Evolutionary conservation across 2,888 invertebrate genomes (phyloP), one percentile per base, ranked within the genome.

Genomic region (Hypercompe scribonia): DNA sequence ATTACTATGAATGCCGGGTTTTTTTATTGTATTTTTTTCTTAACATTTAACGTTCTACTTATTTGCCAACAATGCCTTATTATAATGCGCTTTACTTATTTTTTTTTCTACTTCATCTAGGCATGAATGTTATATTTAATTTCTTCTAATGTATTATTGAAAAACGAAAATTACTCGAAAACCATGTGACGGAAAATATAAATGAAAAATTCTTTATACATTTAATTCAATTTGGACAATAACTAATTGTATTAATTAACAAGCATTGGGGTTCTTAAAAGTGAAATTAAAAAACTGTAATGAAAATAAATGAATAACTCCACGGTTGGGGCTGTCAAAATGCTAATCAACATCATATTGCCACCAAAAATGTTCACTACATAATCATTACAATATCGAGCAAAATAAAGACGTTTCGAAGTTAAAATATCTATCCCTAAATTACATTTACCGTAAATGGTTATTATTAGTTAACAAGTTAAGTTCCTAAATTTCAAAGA

Each of bases 391-490:
- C n/a, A n/a, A n/a, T 46, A n/a, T 39, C 39, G 34, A 31, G 42
- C 7, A 31, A 65, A 69, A 65, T 54, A 33, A 66, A 73, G 34
- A 36, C 28, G 0, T 68, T 28, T 46, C 5, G 21, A 28, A 64
- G 28, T 71, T 73, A 39, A 54, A 74, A 76, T 83, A 84, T 81
- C 78, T 84, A 82, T 72, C 73, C 21, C 58, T 61, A 39, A 78
- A 74, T 78, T 75, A 75, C 33, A 78, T 46, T 75, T 78, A 67
- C 70, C 67, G 42, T 74, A 77, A 78, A 76, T 77, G 74, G 81
- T 79, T 69, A 78, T 76, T 74, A 70, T 75, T 71, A 78, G 76
- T 77, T 90, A 79, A 87, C 87, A 88, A 83, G 84, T 87, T 84
- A 86, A 81, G 79, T 84, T 84, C 86, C 78, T 81, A 75, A 61